A percentile compares a stretch with the other conserved stretches of the same genome.
Evolutionary conservation across 1,140 invertebrate genomes (phyloP).

Genomic region (Bombus superbus): DNA sequence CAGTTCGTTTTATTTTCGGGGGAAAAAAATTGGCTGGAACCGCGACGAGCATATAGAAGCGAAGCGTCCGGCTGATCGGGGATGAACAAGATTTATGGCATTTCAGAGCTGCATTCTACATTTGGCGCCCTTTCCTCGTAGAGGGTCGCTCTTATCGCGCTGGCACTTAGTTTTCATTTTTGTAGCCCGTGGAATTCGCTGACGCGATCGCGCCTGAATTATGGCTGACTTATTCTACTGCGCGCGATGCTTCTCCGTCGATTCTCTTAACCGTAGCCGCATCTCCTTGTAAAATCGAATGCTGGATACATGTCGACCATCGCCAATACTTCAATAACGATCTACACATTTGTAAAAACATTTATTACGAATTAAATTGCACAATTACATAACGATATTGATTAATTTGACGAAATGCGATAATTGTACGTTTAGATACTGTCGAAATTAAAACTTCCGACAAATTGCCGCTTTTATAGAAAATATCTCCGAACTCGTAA

Average conservation of each 20-base stretch:
- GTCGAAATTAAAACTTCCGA: not conserved
- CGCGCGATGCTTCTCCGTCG: not conserved
- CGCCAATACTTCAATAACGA: not conserved
- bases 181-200: not conserved
- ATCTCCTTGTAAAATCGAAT: not conserved
- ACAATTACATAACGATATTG: not conserved
- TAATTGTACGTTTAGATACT: not conserved
- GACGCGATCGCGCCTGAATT: not conserved
- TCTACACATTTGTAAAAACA: not conserved
- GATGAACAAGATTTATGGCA: not conserved
- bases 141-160: no score
- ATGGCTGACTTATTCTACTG: constrained; percentile 1
- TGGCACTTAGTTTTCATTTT: not conserved
- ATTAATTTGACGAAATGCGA: not conserved
- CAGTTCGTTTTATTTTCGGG: not conserved
- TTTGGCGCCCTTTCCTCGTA: not conserved
- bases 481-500: not conserved
- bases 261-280: no score
- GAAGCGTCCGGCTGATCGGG: not conserved
- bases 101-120: not conserved
- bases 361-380: not conserved
- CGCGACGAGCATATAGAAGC: not conserved
- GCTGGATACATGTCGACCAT: not conserved
- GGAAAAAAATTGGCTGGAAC: not conserved
- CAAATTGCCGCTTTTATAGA: not conserved